Conservation (phyloP, 2,113 vertebrate species). For the Canis aureus region DNA sequence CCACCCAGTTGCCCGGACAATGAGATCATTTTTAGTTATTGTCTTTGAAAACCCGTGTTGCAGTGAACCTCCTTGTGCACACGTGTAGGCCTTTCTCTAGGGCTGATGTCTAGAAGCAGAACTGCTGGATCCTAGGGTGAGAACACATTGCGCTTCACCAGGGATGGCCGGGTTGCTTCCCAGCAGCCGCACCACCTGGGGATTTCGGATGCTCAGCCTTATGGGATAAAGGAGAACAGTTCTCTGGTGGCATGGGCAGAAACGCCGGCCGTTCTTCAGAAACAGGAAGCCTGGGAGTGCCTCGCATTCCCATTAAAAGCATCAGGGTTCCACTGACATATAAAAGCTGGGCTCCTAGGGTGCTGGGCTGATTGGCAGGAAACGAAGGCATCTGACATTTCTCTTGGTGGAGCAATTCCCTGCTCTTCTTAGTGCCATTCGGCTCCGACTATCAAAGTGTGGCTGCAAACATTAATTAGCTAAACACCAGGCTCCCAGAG, state of each 20-base stretch:
- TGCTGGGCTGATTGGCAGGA: slow-evolving; percentile 22
- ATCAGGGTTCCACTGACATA: slow-evolving; percentile 34
- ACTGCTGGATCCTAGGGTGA: neutral
- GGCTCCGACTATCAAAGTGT: slow-evolving; percentile 52
- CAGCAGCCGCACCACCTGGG: neutral
- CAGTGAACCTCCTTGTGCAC: neutral
- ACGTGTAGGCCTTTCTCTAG: neutral
- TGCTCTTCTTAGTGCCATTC: slow-evolving; percentile 31
- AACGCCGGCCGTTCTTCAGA: slow-evolving; percentile 29
- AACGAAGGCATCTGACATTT: slow-evolving; percentile 68
- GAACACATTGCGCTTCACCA: neutral
- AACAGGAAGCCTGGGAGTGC: neutral
- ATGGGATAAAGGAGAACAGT: neutral
- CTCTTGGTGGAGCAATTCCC: slow-evolving; percentile 22
- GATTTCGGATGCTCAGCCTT: neutral
- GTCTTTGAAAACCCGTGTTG: neutral
- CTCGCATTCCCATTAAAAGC: slow-evolving; percentile 24
- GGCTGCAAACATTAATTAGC: slow-evolving; percentile 72
- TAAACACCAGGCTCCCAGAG: slow-evolving; percentile 61
- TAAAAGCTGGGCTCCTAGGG: slow-evolving; percentile 26
- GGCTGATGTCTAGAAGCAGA: neutral
- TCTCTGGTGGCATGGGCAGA: neutral
- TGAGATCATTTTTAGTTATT: slow-evolving; percentile 15
- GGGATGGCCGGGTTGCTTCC: neutral
- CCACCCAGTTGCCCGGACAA: neutral